A percentile compares a stretch with the other conserved stretches of the same genome.
Evolutionary conservation across 2,113 vertebrate genomes (phyloP).

Genomic region (Cheirogaleus medius): DNA sequence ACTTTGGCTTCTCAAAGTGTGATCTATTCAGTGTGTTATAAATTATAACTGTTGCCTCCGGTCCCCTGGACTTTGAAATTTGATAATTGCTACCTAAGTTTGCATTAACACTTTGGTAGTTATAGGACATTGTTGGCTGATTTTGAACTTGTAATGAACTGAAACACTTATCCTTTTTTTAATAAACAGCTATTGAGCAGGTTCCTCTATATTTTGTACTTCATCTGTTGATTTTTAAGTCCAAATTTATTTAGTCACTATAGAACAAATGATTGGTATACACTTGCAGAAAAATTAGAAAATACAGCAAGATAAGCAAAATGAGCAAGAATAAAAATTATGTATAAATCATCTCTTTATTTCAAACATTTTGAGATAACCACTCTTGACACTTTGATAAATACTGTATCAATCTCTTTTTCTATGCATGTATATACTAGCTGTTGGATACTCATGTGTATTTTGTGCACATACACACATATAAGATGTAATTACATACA

Average conservation of each 20-base stretch:
- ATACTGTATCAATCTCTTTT: background rate
- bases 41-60: background rate
- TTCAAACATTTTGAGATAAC: background rate
- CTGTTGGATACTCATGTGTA: background rate
- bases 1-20: background rate
- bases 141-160: background rate
- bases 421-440: background rate
- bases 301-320: background rate
- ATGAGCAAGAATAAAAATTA: constrained; percentile 18
- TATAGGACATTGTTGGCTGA: background rate
- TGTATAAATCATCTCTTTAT: background rate
- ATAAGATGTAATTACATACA: background rate
- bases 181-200: background rate
- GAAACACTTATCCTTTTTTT: background rate
- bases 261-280: background rate
- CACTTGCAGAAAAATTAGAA: background rate
- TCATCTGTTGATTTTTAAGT: background rate
- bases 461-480: background rate
- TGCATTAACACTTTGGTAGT: background rate
- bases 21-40: background rate
- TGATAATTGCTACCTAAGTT: background rate
- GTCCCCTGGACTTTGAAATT: background rate
- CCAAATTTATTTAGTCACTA: background rate
- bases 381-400: background rate
- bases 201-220: background rate